Evolutionary conservation across 2,113 vertebrate species (phyloP), one percentile per base, ranked within the genome.

Genomic region (Acanthochromis polyacanthus): DNA sequence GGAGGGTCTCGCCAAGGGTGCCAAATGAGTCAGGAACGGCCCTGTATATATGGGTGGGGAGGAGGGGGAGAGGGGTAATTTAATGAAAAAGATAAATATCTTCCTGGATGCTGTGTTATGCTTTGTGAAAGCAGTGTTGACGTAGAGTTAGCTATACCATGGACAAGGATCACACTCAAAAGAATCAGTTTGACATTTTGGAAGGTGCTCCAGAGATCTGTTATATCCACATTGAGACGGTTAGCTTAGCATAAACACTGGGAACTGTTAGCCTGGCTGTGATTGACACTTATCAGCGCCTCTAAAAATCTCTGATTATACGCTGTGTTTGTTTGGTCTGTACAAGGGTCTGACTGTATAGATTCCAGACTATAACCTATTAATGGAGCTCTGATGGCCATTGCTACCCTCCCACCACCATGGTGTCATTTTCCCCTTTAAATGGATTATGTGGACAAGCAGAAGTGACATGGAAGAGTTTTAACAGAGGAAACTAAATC

Each of bases 81-180:
- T 89, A 89, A 88, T 88, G 84, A 88, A 62, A 83, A 91, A 84
- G 72, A 88, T 75, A 55, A 93, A 86, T 92, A 92, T 93, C 91
- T 89, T 91, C 82, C 89, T 91, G 93, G 88, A 91, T 92, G 91
- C 83, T 92, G 90, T 86, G 76, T 93, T 85, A 93, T 90, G 92
- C 93, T 93, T 94, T 85, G 88, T 91, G 88, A 91, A 94, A 92
- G 91, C 92, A 93, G 92, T 93, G 92, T 94, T 93, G 88, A 71
- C 88, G 86, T 93, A 90, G 82, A 91, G 71, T 71, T 92, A 81
- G 88, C 76, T 79, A 68, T 78, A 71, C 85, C 82, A 81, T 76
- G 87, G 89, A 85, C 57, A 70, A 82, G 69, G 56, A 84, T 66
- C 77, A 81, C 75, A 46, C 63, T 68, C 59, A 57, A 57, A 70